Conservation (phyloP, 2,113 vertebrate species). For the Corythoichthys haematopterus region DNA sequence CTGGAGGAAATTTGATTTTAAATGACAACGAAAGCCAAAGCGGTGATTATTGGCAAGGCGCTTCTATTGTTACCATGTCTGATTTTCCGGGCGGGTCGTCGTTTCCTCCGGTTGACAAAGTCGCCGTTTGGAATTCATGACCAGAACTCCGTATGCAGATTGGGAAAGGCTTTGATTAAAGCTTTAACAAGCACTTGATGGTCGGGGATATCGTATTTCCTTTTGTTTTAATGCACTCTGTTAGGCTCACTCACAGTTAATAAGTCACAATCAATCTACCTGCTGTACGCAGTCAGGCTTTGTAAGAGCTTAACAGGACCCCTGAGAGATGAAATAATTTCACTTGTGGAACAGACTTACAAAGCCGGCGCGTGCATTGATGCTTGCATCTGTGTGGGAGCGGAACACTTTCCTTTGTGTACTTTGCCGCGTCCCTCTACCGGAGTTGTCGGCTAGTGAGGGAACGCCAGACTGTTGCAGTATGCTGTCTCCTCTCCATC, state of each 20-base stretch:
- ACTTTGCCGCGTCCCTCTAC: constrained; percentile 47
- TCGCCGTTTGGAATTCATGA: constrained; percentile 67
- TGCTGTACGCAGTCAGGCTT: constrained; percentile 66
- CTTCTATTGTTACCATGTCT: constrained; percentile 22
- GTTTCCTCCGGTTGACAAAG: constrained; percentile 57
- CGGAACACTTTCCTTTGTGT: constrained; percentile 50
- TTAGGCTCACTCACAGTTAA: constrained; percentile 72
- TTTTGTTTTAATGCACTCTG: constrained; percentile 74
- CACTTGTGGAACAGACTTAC: constrained; percentile 64
- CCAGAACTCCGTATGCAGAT: constrained; percentile 62
- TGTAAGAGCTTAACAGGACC: constrained; percentile 71
- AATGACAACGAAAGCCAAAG: constrained; percentile 38
- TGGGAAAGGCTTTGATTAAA: constrained; percentile 71
- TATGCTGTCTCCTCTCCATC: constrained; percentile 46
- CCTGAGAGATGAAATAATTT: constrained; percentile 70
- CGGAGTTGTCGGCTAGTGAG: constrained; percentile 48
- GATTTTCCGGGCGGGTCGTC: constrained; percentile 50
- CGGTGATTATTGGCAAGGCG: constrained; percentile 40
- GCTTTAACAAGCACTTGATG: constrained; percentile 70
- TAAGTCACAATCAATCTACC: constrained; percentile 75
- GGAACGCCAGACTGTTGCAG: constrained; percentile 24
- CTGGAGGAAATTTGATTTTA: constrained; percentile 40
- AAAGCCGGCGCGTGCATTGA: constrained; percentile 45
- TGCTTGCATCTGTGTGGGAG: constrained; percentile 61
- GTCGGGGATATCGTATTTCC: constrained; percentile 71